phyloP scores from a whole-genome alignment of 92 coral and sea anemone species.

The Siderastrea siderea region DNA sequence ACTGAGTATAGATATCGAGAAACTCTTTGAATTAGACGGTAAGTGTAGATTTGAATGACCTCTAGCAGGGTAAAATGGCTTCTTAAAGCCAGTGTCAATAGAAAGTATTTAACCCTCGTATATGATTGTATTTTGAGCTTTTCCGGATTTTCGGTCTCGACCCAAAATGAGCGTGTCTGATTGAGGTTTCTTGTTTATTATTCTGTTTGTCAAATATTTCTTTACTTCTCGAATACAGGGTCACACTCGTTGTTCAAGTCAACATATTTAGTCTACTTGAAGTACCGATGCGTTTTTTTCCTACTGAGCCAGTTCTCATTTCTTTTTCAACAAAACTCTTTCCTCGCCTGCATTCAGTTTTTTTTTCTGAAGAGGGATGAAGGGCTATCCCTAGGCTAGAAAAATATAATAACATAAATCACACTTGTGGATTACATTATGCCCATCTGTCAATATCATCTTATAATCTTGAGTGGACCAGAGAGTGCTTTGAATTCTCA shows the following conservation, averaged over 20 bases:
- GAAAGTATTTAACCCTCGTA: not conserved
- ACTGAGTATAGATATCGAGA: constrained; percentile 59
- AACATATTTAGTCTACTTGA: too few relatives aligned
- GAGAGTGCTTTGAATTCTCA: not conserved
- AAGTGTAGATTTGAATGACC: not conserved
- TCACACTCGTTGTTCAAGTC: not conserved
- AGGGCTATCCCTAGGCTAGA: not conserved
- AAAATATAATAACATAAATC: not conserved
- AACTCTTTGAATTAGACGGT: constrained; percentile 62
- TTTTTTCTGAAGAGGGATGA: too few relatives aligned
- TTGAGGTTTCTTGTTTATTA: not conserved
- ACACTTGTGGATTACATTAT: not conserved
- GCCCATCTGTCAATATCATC: constrained; percentile 23
- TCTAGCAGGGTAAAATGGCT: not conserved
- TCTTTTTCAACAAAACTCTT: too few relatives aligned
- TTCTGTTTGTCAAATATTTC: not conserved
- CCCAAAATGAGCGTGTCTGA: not conserved
- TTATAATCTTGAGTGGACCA: constrained; percentile 6
- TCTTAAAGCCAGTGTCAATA: not conserved
- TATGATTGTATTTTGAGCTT: not conserved
- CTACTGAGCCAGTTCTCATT: too few relatives aligned
- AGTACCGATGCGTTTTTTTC: too few relatives aligned
- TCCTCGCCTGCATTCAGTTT: too few relatives aligned
- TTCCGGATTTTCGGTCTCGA: not conserved
- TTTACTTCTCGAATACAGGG: not conserved